Conservation (phyloP, 2,888 invertebrate genomes). For the Brassicogethes aeneus region DNA sequence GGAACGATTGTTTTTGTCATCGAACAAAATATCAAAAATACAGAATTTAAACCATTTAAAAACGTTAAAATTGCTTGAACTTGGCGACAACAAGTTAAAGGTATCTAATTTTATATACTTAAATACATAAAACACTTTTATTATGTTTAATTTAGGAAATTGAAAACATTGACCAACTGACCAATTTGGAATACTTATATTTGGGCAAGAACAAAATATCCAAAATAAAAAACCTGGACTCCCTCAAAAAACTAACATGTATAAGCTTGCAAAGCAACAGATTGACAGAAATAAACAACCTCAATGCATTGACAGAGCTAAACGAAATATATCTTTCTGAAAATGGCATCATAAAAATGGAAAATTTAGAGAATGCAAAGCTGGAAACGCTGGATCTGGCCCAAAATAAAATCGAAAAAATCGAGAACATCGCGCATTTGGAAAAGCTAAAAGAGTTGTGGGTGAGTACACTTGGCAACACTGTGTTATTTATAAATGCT, state of each 20-base stretch:
- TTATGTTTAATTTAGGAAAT: slow-evolving; percentile 52
- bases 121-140: neutral
- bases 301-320: slow-evolving; percentile 63
- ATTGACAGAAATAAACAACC: slow-evolving; percentile 75
- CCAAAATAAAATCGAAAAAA: slow-evolving; percentile 69
- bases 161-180: slow-evolving; percentile 72
- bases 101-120: slow-evolving; percentile 41
- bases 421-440: slow-evolving; percentile 73
- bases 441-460: slow-evolving; percentile 85
- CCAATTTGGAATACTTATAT: slow-evolving; percentile 68
- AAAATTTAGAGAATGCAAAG: slow-evolving; percentile 62
- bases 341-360: slow-evolving; percentile 77
- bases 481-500: too few relatives aligned
- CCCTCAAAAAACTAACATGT: slow-evolving; percentile 62
- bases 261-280: slow-evolving; percentile 90
- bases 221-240: slow-evolving; percentile 73
- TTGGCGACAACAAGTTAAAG: slow-evolving; percentile 90
- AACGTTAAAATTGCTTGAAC: slow-evolving; percentile 75
- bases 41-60: slow-evolving; percentile 77
- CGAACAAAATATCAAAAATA: slow-evolving; percentile 81
- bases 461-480: slow-evolving; percentile 49
- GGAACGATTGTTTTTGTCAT: slow-evolving; percentile 77
- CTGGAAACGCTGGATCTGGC: slow-evolving; percentile 87
- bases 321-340: slow-evolving; percentile 89
- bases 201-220: slow-evolving; percentile 93